Base-by-base conservation (phyloP, 2,113 vertebrate genomes). In the Tenebrosternarchus preto region DNA sequence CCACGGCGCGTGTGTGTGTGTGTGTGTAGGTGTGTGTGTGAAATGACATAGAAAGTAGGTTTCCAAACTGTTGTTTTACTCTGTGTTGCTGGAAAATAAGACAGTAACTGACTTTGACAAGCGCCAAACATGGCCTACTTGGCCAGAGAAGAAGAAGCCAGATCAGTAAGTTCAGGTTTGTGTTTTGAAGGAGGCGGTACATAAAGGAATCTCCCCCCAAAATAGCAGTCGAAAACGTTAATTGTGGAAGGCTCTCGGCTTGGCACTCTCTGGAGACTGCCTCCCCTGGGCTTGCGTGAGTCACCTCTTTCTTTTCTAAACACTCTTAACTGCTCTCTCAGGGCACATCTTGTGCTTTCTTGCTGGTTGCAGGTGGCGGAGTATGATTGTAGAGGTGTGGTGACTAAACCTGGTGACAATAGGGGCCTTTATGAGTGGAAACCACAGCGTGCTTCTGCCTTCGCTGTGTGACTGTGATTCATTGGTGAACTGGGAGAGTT, bases 71-170 rank as follows among this genome's bases (percentile, higher is more conserved):
- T 31, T 68, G 61, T 64, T 27, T 31, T 16, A 29, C 61, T 16
- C 4, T 59, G 31, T 70, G 86, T 89, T 88, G 85, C 87, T 25
- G 16, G 43, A 64, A 33, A 25, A 20, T 27, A 29, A 17, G 29
- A 39, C 56, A 29, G 27, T 59, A 33, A 36, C 6, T 1, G 3
- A 69, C 16, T 61, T 79, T 63, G 25, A 27, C 74, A 1, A 31
- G 17, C 33, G 0, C 20, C n/a, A 25, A 17, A 33, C 19, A 19
- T 22, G 64, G 33, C 31, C 64, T 68, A 39, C 31, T 29, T 61
- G 53, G 55, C 29, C n/a, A 36, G 27, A 46, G 31, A n/a, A 55
- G n/a, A 36, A 61, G 15, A 53, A 61, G 5, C 2, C 20, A 73
- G 16, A 16, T 24, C 63, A 17, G 43, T 55, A 46, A 55, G 50